Conservation (phyloP, 2,888 invertebrate species). For the Gisinianus flammeolus region DNA sequence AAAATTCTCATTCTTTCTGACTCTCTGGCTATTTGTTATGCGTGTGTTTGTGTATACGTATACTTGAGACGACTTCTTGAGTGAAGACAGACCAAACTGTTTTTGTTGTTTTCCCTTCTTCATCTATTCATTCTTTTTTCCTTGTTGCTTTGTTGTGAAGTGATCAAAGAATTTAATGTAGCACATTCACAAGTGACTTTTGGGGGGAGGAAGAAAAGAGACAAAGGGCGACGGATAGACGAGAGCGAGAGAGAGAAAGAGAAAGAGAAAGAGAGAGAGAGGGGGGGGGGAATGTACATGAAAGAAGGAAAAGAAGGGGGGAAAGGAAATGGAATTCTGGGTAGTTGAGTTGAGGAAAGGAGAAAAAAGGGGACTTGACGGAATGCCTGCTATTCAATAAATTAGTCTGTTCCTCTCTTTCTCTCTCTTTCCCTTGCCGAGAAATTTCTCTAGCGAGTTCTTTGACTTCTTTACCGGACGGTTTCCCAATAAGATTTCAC, state of each 20-base stretch:
- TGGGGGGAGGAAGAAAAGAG: no score
- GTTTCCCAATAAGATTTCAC: not conserved
- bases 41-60: no score
- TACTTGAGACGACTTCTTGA: no score
- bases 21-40: no score
- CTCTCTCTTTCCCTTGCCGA: not conserved
- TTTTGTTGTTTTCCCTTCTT: no score
- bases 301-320: not conserved
- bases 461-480: not conserved
- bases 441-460: not conserved
- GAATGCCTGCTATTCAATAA: conserved; percentile 37
- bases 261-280: not conserved
- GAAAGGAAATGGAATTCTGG: not conserved
- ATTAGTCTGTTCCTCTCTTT: conserved; percentile 11
- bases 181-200: not conserved
- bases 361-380: conserved; percentile 13
- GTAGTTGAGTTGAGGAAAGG: not conserved
- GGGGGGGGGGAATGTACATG: not conserved
- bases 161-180: not conserved
- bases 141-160: not conserved
- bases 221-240: no score
- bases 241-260: not conserved
- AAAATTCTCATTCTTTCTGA: no score
- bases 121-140: no score
- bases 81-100: no score